phyloP scores from a whole-genome alignment of 2,113 vertebrate species.

The Gopherus evgoodei region DNA sequence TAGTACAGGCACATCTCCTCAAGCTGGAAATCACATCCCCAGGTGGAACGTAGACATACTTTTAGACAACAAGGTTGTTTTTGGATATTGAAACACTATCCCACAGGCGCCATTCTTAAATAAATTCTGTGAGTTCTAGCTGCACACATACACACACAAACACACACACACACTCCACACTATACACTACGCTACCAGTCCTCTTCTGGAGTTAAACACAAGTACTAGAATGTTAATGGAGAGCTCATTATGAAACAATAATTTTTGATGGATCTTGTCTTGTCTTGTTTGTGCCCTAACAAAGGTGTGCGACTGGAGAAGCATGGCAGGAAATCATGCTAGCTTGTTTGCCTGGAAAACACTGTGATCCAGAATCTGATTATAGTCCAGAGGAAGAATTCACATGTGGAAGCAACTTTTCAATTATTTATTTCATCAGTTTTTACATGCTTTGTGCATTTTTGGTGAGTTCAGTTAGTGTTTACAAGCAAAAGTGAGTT shows the following conservation, averaged over 20 bases:
- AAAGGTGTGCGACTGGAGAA: slow-evolving; percentile 96
- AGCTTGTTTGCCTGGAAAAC: slow-evolving; percentile 94
- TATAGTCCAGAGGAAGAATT: slow-evolving; percentile 92
- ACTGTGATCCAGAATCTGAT: slow-evolving; percentile 95
- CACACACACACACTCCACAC: no score
- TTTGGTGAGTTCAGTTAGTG: slow-evolving; percentile 82
- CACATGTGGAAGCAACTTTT: slow-evolving; percentile 96
- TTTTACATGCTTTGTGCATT: slow-evolving; percentile 99
- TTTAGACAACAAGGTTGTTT: neutral
- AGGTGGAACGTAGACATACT: neutral
- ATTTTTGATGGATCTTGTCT: slow-evolving; percentile 8
- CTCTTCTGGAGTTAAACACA: neutral
- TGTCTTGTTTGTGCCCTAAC: neutral
- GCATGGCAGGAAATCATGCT: slow-evolving; percentile 99
- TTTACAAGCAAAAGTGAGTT: neutral
- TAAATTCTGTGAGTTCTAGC: neutral
- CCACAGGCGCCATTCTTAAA: neutral
- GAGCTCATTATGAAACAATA: neutral
- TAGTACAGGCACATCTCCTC: neutral
- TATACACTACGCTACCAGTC: neutral
- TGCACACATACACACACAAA: neutral
- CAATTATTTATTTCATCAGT: slow-evolving; percentile 97
- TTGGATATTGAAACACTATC: neutral
- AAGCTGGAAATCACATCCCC: neutral
- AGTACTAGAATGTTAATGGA: neutral